Conservation (phyloP, 2,113 vertebrate species). For the Maccullochella peelii region DNA sequence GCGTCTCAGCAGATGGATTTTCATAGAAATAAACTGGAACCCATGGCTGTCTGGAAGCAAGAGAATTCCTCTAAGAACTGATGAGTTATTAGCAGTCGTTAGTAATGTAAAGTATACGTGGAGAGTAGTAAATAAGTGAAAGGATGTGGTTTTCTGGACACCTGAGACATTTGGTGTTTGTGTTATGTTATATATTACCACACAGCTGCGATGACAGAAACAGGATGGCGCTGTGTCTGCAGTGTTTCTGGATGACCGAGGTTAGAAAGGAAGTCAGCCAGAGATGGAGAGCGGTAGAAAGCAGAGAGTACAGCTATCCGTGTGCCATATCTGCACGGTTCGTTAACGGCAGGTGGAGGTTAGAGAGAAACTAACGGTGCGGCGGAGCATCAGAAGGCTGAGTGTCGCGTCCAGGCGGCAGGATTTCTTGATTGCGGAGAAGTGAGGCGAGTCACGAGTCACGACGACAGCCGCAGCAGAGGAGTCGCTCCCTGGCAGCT, state of each 20-base stretch:
- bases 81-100: neutral
- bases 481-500: neutral
- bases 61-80: neutral
- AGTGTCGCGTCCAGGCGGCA: neutral
- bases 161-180: neutral
- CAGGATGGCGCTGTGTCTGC: neutral
- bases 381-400: neutral
- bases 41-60: neutral
- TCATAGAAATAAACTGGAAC: neutral
- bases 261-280: neutral
- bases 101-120: neutral
- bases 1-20: neutral
- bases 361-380: neutral
- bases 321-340: neutral
- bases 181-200: neutral
- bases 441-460: slow-evolving; percentile 15
- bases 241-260: neutral
- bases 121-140: neutral
- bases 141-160: neutral
- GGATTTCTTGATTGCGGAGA: slow-evolving; percentile 17
- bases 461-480: slow-evolving; percentile 1
- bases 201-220: neutral
- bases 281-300: neutral
- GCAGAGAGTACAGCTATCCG: neutral
- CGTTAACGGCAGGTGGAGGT: neutral